Base-by-base conservation (phyloP, 2,797 vertebrate genomes). In the Pristis pectinata region DNA sequence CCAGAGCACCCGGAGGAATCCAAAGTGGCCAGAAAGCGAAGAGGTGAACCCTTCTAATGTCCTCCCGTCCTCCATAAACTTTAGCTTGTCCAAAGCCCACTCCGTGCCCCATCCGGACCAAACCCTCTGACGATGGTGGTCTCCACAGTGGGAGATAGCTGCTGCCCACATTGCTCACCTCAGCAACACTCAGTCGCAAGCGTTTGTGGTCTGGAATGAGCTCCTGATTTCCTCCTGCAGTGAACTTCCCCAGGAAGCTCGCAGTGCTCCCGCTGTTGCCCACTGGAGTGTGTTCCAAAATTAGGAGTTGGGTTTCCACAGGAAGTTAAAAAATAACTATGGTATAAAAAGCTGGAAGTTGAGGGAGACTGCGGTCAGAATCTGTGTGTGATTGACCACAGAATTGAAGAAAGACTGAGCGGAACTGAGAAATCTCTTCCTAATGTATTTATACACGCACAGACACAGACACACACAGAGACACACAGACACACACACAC, bases 251-350 rank as follows among this genome's bases (percentile, higher is more conserved):
- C 82, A 85, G 82, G 53, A 87, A 87, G 83, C 56, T 4, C 1
- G 44, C 49, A 85, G 27, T 9, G 27, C 82, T 34, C 82, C 49
- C 0, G 59, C 34, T 17, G 56, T 53, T 87, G 83, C 30, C 27
- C 59, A 6, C 83, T 17, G 3, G 4, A 87, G 30, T 15, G 4
- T 10, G 5, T n/a, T 87, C 83, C 83, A 87, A 87, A 87, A 59
- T 87, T 87, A 87, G 83, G 83, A 87, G 53, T 17, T 59, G 83
- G 83, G 30, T 87, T 59, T 87, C 53, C 82, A 87, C 30, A 87
- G 83, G 83, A 87, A 87, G 83, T 61, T 34, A 87, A 87, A 87
- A 87, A 87, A 87, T 87, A 87, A 34, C 83, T 30, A 17, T 61
- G 53, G 83, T 59, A 87, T 87, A 87, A 59, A 87, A 87, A 87